Conservation (phyloP, 2,113 vertebrate species). For the Camelus bactrianus region DNA sequence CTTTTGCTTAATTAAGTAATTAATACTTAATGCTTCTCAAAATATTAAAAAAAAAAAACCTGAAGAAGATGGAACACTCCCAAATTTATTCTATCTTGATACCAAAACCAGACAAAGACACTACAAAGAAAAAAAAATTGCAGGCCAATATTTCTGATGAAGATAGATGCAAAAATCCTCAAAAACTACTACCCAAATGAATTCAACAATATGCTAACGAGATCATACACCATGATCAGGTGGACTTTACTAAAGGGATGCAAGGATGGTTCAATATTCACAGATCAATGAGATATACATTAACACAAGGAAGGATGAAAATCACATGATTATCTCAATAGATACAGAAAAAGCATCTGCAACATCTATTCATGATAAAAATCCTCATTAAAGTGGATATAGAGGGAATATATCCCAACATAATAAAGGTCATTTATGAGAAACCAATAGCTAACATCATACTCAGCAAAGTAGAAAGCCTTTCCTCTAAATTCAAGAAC, state of each 20-base stretch:
- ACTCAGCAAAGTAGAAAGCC: neutral
- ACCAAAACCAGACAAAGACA: neutral
- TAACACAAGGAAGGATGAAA: neutral
- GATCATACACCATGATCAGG: neutral
- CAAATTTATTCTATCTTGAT: neutral
- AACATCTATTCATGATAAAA: neutral
- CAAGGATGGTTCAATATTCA: neutral
- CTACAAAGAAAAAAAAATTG: neutral
- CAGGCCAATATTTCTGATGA: neutral
- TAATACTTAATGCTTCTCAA: neutral
- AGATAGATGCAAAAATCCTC: neutral
- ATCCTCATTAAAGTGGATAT: neutral
- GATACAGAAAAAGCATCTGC: neutral
- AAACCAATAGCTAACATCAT: neutral
- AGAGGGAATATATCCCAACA: neutral
- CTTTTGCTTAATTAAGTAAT: too few relatives aligned
- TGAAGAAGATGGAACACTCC: neutral
- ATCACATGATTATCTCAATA: neutral
- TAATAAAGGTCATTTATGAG: neutral
- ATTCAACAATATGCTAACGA: neutral
- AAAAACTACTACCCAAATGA: neutral
- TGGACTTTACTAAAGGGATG: neutral
- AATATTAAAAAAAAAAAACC: neutral
- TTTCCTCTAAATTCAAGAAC: neutral
- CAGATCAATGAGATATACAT: neutral